Evolutionary conservation across 2,888 invertebrate genomes (phyloP).

Genomic region (Nomada lathburiana): DNA sequence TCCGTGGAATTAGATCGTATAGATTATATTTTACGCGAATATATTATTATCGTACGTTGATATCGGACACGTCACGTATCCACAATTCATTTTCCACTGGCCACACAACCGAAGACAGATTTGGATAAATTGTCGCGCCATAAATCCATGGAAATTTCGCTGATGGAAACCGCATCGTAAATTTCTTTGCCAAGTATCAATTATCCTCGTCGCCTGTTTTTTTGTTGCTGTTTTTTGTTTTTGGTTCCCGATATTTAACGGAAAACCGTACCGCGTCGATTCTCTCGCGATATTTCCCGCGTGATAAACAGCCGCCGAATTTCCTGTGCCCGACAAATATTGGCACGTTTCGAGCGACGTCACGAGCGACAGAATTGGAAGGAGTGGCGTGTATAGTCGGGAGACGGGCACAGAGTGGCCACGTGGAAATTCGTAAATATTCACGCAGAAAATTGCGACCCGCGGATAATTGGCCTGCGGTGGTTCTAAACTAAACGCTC

Average conservation of each 20-base stretch:
- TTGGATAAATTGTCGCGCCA: slow-evolving; percentile 24
- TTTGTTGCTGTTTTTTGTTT: no score
- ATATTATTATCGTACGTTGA: no score
- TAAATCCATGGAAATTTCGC: slow-evolving; percentile 28
- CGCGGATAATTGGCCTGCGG: slow-evolving; percentile 27
- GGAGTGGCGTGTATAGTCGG: no score
- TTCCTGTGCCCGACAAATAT: background rate
- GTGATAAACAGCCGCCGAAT: slow-evolving; percentile 20
- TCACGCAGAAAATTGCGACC: slow-evolving; percentile 40
- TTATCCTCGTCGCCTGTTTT: slow-evolving; percentile 21
- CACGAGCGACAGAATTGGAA: background rate
- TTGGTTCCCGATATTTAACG: slow-evolving; percentile 19
- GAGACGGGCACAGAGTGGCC: slow-evolving; percentile 11
- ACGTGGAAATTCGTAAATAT: slow-evolving; percentile 33
- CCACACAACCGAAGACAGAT: slow-evolving; percentile 24
- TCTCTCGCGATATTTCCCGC: slow-evolving; percentile 9
- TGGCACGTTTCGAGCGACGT: background rate
- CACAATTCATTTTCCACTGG: background rate
- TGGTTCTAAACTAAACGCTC: slow-evolving; percentile 20
- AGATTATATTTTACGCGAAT: no score
- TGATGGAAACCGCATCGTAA: background rate
- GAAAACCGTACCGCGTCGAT: slow-evolving; percentile 3
- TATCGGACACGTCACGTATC: background rate
- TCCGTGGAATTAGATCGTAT: no score
- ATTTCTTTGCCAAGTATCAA: slow-evolving; percentile 33